Percentiles rank a stretch among this genome's conserved stretches.
These are phyloP conservation scores for Drosophila sp. DNA, from an alignment of 1,140 invertebrate genomes.

Conservation along the genomic window DNA sequence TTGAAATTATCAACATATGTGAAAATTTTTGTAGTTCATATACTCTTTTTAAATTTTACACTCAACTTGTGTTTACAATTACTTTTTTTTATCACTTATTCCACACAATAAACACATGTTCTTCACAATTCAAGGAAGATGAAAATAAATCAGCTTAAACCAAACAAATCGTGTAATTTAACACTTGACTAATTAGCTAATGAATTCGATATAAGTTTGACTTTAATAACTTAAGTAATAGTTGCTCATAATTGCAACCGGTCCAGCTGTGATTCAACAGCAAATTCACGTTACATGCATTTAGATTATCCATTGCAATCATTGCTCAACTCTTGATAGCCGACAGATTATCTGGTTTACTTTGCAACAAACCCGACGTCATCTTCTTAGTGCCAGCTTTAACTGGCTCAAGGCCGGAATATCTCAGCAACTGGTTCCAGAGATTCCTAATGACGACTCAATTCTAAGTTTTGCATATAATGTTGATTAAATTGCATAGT, in stretches of 20 bases:
- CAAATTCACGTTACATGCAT: conserved; percentile 9
- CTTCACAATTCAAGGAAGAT: conserved; percentile 5
- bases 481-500: conserved; percentile 37
- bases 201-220: conserved; percentile 62
- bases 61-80: neutral
- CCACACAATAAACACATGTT: conserved; percentile 13
- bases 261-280: conserved; percentile 21
- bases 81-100: conserved; percentile 5
- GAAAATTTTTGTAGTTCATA: neutral
- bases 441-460: conserved; percentile 34
- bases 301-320: conserved; percentile 33
- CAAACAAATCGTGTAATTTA: conserved; percentile 56
- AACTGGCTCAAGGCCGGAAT: conserved; percentile 64
- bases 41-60: neutral
- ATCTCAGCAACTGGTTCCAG: conserved; percentile 59
- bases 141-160: conserved; percentile 26
- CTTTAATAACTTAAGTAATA: conserved; percentile 67
- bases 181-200: conserved; percentile 44
- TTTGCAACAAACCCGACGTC: conserved; percentile 40
- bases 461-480: conserved; percentile 66
- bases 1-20: neutral
- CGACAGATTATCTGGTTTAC: conserved; percentile 33
- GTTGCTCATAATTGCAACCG: conserved; percentile 54
- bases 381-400: conserved; percentile 55
- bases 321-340: conserved; percentile 50